phyloP scores from a whole-genome alignment of 2,113 vertebrate species.

The Rhinopomastus cyanomelas region DNA sequence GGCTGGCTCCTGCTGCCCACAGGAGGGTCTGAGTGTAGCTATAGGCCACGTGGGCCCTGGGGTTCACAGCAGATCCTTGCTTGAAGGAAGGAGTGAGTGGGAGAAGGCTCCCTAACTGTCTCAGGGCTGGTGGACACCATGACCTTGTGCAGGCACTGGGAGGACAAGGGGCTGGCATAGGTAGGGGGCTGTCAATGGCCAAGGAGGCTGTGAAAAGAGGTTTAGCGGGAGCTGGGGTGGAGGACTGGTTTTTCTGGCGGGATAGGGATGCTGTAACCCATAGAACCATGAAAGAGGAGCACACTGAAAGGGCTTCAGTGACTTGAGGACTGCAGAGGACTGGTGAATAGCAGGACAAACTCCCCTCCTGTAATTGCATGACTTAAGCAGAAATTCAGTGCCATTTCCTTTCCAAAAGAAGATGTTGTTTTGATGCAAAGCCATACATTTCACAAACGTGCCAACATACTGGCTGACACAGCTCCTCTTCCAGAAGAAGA shows the following conservation, averaged over 20 bases:
- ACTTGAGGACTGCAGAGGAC: background rate
- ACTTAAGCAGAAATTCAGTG: background rate
- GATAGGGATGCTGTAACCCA: background rate
- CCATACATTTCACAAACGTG: background rate
- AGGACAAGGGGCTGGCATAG: background rate
- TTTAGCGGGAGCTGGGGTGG: background rate
- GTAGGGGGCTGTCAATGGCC: background rate
- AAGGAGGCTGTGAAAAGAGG: background rate
- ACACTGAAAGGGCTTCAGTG: rapidly evolving
- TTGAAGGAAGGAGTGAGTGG: background rate
- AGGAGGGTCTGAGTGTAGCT: background rate
- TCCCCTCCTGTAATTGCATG: background rate
- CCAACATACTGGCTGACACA: background rate
- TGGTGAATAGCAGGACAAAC: background rate
- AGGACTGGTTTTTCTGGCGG: background rate
- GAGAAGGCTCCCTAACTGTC: background rate
- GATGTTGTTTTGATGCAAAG: conserved; percentile 13
- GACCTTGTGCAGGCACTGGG: background rate
- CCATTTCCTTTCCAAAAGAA: conserved; percentile 3
- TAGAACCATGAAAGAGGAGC: background rate
- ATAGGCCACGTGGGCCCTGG: rapidly evolving
- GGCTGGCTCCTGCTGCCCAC: background rate
- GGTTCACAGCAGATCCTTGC: background rate
- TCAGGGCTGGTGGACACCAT: background rate
- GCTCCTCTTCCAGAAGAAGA: conserved; percentile 7